These are phyloP conservation scores for Rhamphomyia laevipes DNA, from an alignment of 2,888 invertebrate species.

Conservation along the genomic window DNA sequence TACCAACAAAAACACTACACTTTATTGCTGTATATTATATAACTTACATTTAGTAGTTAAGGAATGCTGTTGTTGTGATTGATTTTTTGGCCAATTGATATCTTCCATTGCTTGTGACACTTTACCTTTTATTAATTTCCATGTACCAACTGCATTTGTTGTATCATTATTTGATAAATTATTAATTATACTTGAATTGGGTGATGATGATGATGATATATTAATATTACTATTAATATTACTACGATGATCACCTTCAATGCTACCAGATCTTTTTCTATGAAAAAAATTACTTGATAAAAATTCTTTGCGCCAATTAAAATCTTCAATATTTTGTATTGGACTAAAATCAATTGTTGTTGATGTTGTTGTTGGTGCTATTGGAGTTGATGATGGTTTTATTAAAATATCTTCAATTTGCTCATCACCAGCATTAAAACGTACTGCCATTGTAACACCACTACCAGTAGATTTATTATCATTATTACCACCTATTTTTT, in stretches of 20 bases:
- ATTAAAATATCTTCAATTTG: slow-evolving; percentile 13
- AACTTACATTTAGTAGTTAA: slow-evolving; percentile 10
- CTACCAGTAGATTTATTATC: neutral
- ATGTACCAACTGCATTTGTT: slow-evolving; percentile 29
- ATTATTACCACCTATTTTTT: too few species aligned
- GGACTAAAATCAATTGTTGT: slow-evolving; percentile 8
- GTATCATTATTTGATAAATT: slow-evolving; percentile 24
- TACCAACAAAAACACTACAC: too few species aligned
- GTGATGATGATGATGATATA: slow-evolving; percentile 11
- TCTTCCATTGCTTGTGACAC: slow-evolving; percentile 37
- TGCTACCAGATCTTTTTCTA: slow-evolving; percentile 8
- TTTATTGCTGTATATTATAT: neutral
- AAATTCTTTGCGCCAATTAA: slow-evolving; percentile 13
- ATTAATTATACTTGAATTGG: slow-evolving; percentile 23
- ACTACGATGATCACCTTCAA: neutral
- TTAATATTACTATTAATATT: too few species aligned
- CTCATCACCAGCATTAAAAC: slow-evolving; percentile 16
- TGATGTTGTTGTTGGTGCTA: neutral
- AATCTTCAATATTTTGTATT: slow-evolving; percentile 11
- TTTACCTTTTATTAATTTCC: slow-evolving; percentile 36
- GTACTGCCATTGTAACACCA: slow-evolving; percentile 13
- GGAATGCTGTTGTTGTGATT: neutral
- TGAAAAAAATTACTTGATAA: slow-evolving; percentile 12
- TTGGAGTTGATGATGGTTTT: neutral
- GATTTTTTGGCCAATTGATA: slow-evolving; percentile 33